These are phyloP conservation scores for Orycteropus afer DNA, from an alignment of 2,113 vertebrate species.

Conservation along the genomic window DNA sequence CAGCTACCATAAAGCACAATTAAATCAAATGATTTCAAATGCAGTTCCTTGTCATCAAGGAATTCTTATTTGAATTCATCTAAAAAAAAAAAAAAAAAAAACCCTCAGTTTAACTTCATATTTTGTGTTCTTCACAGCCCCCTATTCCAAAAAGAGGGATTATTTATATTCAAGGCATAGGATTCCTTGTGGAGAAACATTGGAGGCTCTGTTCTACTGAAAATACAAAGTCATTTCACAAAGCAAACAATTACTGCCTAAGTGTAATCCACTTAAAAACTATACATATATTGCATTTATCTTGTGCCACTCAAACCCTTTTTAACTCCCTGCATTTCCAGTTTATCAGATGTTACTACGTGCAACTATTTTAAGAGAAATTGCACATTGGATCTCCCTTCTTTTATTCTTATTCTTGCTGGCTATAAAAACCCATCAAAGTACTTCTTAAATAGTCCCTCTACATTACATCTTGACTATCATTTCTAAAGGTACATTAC, in stretches of 20 bases:
- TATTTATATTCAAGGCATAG: slow-evolving; percentile 5
- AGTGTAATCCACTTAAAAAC: slow-evolving; percentile 38
- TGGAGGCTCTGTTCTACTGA: not conserved
- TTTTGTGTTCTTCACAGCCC: not conserved
- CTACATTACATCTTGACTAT: not conserved
- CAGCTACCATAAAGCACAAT: slow-evolving; percentile 84
- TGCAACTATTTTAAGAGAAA: not conserved
- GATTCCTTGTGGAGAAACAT: slow-evolving; percentile 22
- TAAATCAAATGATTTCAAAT: slow-evolving; percentile 83
- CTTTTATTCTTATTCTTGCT: not conserved
- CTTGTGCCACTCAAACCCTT: slow-evolving; percentile 26
- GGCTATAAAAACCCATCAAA: not conserved
- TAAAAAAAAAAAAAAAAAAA: not conserved
- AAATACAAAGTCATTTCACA: not conserved
- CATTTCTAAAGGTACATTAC: not conserved
- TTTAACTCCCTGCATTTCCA: not conserved
- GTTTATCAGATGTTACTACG: not conserved
- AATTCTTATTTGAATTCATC: slow-evolving; percentile 75
- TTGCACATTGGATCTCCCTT: not conserved
- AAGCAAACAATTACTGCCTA: slow-evolving; percentile 38
- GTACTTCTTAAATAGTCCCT: not conserved
- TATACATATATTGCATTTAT: slow-evolving; percentile 39
- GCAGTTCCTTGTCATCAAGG: slow-evolving; percentile 83
- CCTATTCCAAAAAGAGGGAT: not conserved
- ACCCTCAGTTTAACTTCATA: slow-evolving; percentile 28